Evolutionary conservation across 2,113 vertebrate genomes (phyloP).

Genomic region (Otis tarda): DNA sequence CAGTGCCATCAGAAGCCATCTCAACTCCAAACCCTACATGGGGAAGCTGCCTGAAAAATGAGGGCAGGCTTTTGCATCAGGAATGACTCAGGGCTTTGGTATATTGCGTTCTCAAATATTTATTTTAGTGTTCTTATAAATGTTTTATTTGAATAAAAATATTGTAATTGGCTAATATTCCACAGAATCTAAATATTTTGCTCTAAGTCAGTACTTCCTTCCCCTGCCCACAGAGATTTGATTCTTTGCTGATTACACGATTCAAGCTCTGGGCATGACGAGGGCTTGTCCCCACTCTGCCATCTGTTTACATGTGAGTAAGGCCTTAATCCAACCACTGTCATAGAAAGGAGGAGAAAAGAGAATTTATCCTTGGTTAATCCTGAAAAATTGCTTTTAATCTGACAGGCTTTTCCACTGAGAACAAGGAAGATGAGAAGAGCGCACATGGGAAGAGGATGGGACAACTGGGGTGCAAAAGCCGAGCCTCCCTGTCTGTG

Average conservation of each 20-base stretch:
- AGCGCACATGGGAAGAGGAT: background rate
- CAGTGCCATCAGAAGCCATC: background rate
- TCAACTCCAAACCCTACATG: background rate
- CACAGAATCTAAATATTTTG: slow-evolving; percentile 43
- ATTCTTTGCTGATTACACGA: background rate
- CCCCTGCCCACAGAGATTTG: background rate
- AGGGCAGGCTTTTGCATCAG: background rate
- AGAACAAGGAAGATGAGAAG: background rate
- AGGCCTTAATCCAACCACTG: background rate
- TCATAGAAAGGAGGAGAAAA: background rate
- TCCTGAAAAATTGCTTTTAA: background rate
- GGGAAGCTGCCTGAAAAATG: background rate
- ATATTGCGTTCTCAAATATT: slow-evolving; percentile 23
- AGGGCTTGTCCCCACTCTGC: background rate
- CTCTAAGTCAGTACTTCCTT: background rate
- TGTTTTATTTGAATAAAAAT: slow-evolving; percentile 36
- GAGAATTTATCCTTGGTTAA: background rate
- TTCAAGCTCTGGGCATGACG: background rate
- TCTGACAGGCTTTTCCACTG: background rate
- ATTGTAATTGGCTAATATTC: slow-evolving; percentile 7
- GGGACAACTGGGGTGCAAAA: background rate
- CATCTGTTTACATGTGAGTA: background rate
- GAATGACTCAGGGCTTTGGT: slow-evolving; percentile 48
- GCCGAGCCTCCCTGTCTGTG: background rate
- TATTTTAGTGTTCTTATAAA: slow-evolving; percentile 30